These are phyloP conservation scores for Petrocephalus microphthalmus DNA, from an alignment of 2,113 vertebrate genomes.

Conservation along the genomic window DNA sequence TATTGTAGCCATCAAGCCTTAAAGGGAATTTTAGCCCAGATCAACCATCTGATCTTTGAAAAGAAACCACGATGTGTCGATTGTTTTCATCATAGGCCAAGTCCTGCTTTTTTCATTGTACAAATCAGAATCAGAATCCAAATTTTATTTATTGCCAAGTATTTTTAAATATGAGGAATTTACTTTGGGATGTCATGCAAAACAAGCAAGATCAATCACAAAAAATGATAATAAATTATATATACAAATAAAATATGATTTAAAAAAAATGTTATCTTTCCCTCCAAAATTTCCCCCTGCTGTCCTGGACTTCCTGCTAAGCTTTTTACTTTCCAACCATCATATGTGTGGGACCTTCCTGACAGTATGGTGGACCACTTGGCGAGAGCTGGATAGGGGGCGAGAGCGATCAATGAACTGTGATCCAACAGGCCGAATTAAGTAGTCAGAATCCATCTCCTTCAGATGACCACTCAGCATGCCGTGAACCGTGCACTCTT, in stretches of 20 bases:
- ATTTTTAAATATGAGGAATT: neutral
- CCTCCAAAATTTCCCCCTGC: neutral
- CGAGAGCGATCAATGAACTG: constrained; percentile 46
- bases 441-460: constrained; percentile 50
- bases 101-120: neutral
- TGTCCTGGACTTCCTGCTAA: neutral
- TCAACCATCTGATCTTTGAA: neutral
- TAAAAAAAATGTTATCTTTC: neutral
- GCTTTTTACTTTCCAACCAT: neutral
- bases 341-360: neutral
- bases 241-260: neutral
- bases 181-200: neutral
- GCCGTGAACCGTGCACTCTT: constrained; percentile 24
- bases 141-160: neutral
- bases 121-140: neutral
- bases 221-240: neutral
- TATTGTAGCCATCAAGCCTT: neutral
- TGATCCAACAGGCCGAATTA: constrained; percentile 47
- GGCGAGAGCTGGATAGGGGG: constrained; percentile 31
- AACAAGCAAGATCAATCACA: neutral
- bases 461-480: constrained; percentile 41
- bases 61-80: neutral
- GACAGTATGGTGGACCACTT: constrained; percentile 19
- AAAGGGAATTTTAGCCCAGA: constrained; percentile 14
- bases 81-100: neutral